Base-by-base conservation (phyloP, 2,888 invertebrate genomes). In the Acronicta alni region DNA sequence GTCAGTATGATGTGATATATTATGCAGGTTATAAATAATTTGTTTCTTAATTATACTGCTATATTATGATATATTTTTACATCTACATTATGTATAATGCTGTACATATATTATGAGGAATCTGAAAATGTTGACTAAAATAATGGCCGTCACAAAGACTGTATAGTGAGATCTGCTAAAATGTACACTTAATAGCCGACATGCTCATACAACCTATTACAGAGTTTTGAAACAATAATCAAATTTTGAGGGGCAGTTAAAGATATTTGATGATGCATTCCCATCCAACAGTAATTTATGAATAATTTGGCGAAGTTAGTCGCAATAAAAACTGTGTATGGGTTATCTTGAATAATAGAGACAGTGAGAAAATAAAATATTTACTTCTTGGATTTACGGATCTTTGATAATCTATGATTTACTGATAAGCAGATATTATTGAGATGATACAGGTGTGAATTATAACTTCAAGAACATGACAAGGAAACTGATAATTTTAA, bases 1-100 rank as follows among this genome's bases (percentile, higher is more conserved):
- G 96, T 96, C 78, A 89, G 92, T 92, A 81, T 72, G 49, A 57
- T 57, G 51, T 53, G 48, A 44, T n/a, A n/a, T n/a, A n/a, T n/a
- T n/a, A 59, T 57, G 35, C 53, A 70, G 53, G 30, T 42, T 52
- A 46, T 54, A 65, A 59, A 41, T 38, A 14, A 38, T 45, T 26
- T 45, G 66, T 39, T 54, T 37, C 32, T 61, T 59, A 53, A 38
- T 53, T 54, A 51, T n/a, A 51, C 45, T 53, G 57, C 45, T 52
- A 43, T 46, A 51, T 54, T 35, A 56, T 45, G 45, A 38, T 47
- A 46, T 41, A 20, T 5, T 41, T 65, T 52, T 60, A 52, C 62
- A 61, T 18, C 54, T 62, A 47, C 60, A 61, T 17, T 57, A 38
- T 42, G 20, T 57, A 62, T 47, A 55, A 56, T 45, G 48, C 53